Conservation (phyloP, 1,140 invertebrate genomes). For the Chrysomallon squamiferum region DNA sequence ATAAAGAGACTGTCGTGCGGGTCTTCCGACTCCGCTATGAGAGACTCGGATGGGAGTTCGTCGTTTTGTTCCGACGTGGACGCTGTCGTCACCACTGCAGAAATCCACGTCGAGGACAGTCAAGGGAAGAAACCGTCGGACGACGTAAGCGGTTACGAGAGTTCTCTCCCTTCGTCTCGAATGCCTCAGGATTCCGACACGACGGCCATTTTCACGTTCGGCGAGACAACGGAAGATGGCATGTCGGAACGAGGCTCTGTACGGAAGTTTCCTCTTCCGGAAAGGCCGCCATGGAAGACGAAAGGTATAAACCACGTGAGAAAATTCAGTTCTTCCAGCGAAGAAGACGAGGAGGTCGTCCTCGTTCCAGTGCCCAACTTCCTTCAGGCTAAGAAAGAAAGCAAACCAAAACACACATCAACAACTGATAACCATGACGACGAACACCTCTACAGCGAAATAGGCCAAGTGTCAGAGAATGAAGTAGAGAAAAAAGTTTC, state of each 20-base stretch:
- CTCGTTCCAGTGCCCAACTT: not conserved
- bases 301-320: not conserved
- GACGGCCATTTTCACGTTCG: not conserved
- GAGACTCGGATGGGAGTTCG: conserved; percentile 17
- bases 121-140: not conserved
- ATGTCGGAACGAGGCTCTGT: not conserved
- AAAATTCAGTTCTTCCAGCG: not conserved
- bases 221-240: not conserved
- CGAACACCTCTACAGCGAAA: conserved; percentile 1
- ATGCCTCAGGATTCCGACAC: not conserved
- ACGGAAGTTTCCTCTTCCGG: not conserved
- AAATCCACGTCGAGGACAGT: not conserved
- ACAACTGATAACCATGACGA: not conserved
- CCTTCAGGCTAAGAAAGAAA: not conserved
- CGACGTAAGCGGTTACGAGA: not conserved
- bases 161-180: not conserved
- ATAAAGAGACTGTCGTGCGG: conserved; percentile 9
- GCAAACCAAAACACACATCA: not conserved
- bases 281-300: not conserved
- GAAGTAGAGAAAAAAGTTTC: not conserved
- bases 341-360: not conserved
- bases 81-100: not conserved
- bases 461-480: not conserved
- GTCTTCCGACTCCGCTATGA: conserved; percentile 25
- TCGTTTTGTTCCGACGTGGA: conserved; percentile 14